Base-by-base conservation (phyloP, 2,888 invertebrate species). In the Idaea aversata region DNA sequence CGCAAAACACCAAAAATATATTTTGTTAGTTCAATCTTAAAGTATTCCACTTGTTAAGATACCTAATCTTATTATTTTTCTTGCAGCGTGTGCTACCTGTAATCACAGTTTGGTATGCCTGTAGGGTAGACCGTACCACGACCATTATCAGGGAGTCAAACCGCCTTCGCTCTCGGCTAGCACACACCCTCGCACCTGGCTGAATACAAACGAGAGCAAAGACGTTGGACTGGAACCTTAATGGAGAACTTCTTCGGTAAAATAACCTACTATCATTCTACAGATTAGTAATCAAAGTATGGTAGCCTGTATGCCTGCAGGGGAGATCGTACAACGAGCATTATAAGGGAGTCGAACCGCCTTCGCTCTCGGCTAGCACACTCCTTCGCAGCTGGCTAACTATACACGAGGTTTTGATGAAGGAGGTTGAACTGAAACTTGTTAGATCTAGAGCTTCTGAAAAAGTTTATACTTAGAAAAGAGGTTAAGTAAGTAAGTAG, bases 81-180 rank as follows among this genome's bases (percentile, higher is more conserved):
- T 67, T 73, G 36, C 60, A 57, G 57, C 61, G 64, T 59, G 65
- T 66, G 66, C 13, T 62, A 62, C 62, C 79, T 78, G 71, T 74
- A 65, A 80, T 80, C 79, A 74, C 57, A 64, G 80, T 77, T 74
- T 75, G 70, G 64, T 61, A 15, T 59, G 67, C 67, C 67, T 58
- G 38, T 5, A 67, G 67, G 64, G 25, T 25, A 25, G 25, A 25
- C 25, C 25, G 25, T 25, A 25, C 25, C 64, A 66, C 61, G 38
- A 25, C 59, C 59, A 66, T 66, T 66, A 66, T 61, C 36, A 38
- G 34, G 36, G 59, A 62, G 59, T 47, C 3, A 59, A 59, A 34
- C 5, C 59, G 34, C 59, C 59, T 59, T n/a, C 47, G 47, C 47
- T 47, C 47, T 7, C 13, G 47, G 47, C 47, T 47, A 47, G 25